A percentile compares a stretch with the other conserved stretches of the same genome.
Conservation (phyloP, 1,140 invertebrate species). For the Samia ricini region DNA sequence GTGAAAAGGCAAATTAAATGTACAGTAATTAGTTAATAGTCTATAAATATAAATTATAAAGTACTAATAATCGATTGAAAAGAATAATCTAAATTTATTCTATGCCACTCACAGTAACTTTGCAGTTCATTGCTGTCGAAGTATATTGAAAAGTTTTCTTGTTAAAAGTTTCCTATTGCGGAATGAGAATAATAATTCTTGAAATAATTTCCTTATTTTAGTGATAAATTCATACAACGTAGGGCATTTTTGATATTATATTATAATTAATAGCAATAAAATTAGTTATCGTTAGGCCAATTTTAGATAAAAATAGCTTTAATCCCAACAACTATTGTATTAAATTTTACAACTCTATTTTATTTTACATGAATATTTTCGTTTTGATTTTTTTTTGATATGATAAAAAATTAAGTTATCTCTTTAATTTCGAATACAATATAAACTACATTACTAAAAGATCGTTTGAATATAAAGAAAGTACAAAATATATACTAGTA, state of each 20-base stretch:
- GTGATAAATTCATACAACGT: conserved; percentile 15
- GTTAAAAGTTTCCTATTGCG: conserved; percentile 72
- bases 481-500: background rate
- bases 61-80: conserved; percentile 20
- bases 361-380: too few species aligned
- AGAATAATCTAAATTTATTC: conserved; percentile 67
- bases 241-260: conserved; percentile 10
- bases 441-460: background rate
- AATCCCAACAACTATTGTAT: too few species aligned
- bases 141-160: conserved; percentile 71
- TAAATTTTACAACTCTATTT: too few species aligned
- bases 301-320: too few species aligned
- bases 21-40: background rate
- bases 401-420: too few species aligned
- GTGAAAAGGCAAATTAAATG: too few species aligned
- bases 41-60: background rate
- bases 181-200: conserved; percentile 71
- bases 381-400: too few species aligned
- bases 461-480: background rate
- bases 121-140: conserved; percentile 51
- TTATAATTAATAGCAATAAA: too few species aligned
- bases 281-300: too few species aligned
- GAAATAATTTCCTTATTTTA: conserved; percentile 61
- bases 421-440: too few species aligned
- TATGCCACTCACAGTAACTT: conserved; percentile 59